Evolutionary conservation across 2,113 vertebrate genomes (phyloP), one percentile per base, ranked within the genome.

Genomic region (Urocitellus parryii): DNA sequence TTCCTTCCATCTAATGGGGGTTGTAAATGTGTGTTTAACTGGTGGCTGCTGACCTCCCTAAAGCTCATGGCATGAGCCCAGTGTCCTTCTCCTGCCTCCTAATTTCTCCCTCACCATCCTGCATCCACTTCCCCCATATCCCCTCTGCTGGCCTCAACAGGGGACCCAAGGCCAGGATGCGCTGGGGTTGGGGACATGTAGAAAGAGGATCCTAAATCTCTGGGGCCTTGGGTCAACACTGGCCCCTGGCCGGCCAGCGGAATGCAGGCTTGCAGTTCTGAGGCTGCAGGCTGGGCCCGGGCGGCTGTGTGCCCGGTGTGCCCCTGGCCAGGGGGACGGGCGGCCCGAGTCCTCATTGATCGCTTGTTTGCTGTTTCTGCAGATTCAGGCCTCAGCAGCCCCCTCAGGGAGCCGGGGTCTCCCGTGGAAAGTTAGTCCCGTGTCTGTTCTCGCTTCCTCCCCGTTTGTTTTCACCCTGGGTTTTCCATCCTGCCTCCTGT

Each of bases 401-500:
- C 99, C 98, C 99, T 99, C 99, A 99, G 99, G 98, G 99, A 99
- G 99, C 99, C 99, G 98, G 99, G 99, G 98, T 99, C 99, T 99
- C 99, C 99, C 99, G 99, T 99, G 98, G 99, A 99, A 99, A 99
- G 99, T 99, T 99, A 99, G 99, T 99, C 98, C 98, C 98, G 98
- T 98, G 98, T 99, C 98, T 98, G 99, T 98, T 98, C 98, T 98
- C 96, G 98, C 98, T 98, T 98, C 92, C 97, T 97, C 90, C 90
- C 96, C 73, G 97, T 94, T 97, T 81, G 42, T 67, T 91, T 94
- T 87, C 88, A 93, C 97, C 96, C 97, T 93, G 79, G 94, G 89
- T 72, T 63, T 67, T 94, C 12, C 4, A 88, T 48, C 96, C 97
- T 58, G 63, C 68, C 96, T 27, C 78, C 98, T 48, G 0, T 91